phyloP scores from a whole-genome alignment of 2,113 vertebrate species.

The Stictonetta naevosa region DNA sequence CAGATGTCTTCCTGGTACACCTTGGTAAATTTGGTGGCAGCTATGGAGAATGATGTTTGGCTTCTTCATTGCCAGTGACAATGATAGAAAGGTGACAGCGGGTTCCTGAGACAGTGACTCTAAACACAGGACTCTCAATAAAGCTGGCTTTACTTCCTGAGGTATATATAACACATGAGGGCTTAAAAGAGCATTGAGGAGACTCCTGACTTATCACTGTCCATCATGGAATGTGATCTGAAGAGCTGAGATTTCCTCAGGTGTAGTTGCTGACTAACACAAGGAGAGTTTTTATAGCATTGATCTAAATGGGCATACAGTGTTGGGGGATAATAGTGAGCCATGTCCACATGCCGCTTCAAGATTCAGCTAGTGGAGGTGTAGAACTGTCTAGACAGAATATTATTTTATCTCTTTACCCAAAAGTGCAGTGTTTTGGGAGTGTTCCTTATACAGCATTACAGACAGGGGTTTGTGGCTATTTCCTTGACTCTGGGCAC shows the following conservation, averaged over 20 bases:
- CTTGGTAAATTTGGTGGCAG: neutral
- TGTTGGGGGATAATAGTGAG: neutral
- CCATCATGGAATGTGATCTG: neutral
- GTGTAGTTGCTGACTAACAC: neutral
- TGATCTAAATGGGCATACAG: neutral
- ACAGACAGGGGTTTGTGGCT: neutral
- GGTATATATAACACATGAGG: neutral
- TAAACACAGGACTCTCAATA: neutral
- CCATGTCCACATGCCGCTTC: neutral
- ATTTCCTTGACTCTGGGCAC: neutral
- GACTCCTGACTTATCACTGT: neutral
- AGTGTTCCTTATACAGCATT: neutral
- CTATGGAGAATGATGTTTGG: neutral
- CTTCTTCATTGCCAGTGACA: constrained; percentile 5
- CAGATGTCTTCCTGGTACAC: neutral
- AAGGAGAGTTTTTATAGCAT: neutral
- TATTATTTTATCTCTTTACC: neutral
- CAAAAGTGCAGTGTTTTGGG: neutral
- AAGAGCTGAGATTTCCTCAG: neutral
- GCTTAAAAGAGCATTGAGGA: neutral
- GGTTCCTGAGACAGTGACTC: neutral
- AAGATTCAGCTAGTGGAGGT: neutral
- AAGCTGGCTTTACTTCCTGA: neutral
- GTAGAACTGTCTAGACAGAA: neutral
- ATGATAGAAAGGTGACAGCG: neutral